Conservation (phyloP, 2,797 vertebrate species). For the Takifugu ocellatus region DNA sequence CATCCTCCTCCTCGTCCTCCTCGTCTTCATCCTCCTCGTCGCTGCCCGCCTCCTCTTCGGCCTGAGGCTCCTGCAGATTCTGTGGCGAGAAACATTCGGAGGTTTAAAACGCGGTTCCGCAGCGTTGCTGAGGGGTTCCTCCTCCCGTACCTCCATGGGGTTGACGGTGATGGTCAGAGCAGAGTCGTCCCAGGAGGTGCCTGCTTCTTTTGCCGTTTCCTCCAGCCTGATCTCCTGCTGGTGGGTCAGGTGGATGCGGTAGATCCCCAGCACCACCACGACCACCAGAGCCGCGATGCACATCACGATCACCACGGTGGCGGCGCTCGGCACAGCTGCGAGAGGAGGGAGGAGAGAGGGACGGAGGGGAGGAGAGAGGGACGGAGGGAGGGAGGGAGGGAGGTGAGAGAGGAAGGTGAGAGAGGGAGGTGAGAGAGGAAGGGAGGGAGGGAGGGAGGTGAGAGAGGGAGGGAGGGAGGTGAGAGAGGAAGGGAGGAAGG, state of each 20-base stretch:
- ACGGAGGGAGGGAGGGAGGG: background rate
- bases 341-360: constrained; percentile 5
- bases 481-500: no score
- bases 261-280: constrained; percentile 84
- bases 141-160: constrained; percentile 87
- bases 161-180: constrained; percentile 93
- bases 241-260: constrained; percentile 82
- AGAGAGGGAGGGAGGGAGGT: background rate
- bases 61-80: constrained; percentile 82
- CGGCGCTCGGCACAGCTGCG: constrained; percentile 84
- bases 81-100: constrained; percentile 42
- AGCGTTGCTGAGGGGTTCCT: background rate
- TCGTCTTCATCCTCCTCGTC: constrained; percentile 80
- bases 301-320: constrained; percentile 82
- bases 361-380: background rate
- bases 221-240: constrained; percentile 76
- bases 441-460: background rate
- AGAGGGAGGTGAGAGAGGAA: no score
- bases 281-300: constrained; percentile 87
- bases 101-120: background rate
- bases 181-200: constrained; percentile 87
- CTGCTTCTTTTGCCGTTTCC: constrained; percentile 76
- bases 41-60: constrained; percentile 82
- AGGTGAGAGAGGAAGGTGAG: background rate
- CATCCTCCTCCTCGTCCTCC: constrained; percentile 76